Percentiles rank a stretch among this genome's conserved stretches.
Evolutionary conservation across 2,797 vertebrate species (phyloP).

Genomic region (Anas acuta): DNA sequence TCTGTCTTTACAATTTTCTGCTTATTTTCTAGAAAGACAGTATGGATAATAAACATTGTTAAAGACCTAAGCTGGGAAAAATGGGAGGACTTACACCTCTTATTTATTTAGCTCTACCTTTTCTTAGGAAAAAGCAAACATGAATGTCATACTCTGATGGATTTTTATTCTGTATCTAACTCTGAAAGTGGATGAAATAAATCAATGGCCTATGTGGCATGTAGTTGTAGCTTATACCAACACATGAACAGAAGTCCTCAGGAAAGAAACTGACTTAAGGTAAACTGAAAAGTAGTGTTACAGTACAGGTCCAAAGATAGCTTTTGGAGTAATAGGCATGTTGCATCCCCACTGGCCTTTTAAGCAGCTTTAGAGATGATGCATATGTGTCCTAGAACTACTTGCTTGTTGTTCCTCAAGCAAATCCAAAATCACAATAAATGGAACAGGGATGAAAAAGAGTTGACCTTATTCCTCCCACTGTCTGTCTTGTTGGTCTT

Average conservation of each 20-base stretch:
- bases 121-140: background rate
- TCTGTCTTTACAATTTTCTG: background rate
- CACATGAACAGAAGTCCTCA: background rate
- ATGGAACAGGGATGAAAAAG: background rate
- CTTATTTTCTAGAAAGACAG: background rate
- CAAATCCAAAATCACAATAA: background rate
- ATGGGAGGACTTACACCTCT: background rate
- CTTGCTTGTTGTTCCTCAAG: constrained; percentile 11
- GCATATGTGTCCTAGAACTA: background rate
- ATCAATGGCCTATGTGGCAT: background rate
- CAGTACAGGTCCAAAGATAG: background rate
- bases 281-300: background rate
- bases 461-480: constrained; percentile 7
- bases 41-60: background rate
- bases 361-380: background rate
- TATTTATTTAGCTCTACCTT: background rate
- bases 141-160: background rate
- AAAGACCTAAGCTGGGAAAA: background rate
- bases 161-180: background rate
- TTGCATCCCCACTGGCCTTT: background rate
- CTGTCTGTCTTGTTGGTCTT: constrained; percentile 49
- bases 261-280: background rate
- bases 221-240: background rate
- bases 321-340: background rate
- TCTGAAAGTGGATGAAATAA: background rate